These are phyloP conservation scores for Ormyrus labotus DNA, from an alignment of 2,888 invertebrate genomes.

Conservation along the genomic window DNA sequence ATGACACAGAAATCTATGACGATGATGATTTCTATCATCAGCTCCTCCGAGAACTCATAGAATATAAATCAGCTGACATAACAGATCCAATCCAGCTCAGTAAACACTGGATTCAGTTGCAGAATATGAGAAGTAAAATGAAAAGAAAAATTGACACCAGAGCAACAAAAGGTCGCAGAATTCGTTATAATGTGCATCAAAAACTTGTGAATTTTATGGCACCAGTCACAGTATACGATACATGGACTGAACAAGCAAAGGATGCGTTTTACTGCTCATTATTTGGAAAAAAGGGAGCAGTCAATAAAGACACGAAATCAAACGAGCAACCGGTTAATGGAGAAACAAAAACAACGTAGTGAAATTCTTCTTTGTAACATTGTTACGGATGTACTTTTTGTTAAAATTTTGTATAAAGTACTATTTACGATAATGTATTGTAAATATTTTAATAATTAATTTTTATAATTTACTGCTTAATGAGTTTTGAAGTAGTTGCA, in stretches of 20 bases:
- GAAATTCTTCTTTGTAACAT: background rate
- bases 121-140: constrained; percentile 93
- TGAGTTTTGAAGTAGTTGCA: too few species aligned
- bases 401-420: constrained; percentile 25
- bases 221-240: constrained; percentile 80
- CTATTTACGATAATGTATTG: constrained; percentile 38
- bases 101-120: constrained; percentile 93
- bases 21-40: constrained; percentile 99
- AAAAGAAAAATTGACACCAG: constrained; percentile 94
- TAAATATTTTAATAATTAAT: constrained; percentile 34
- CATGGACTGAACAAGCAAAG: constrained; percentile 88
- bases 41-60: constrained; percentile 92
- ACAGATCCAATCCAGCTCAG: constrained; percentile 91
- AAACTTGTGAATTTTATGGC: constrained; percentile 95
- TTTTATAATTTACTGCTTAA: background rate
- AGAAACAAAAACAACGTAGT: constrained; percentile 18
- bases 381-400: constrained; percentile 44
- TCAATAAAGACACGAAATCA: background rate
- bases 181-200: constrained; percentile 90
- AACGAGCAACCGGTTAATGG: background rate
- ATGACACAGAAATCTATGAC: constrained; percentile 92
- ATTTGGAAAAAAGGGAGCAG: constrained; percentile 80
- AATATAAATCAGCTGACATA: constrained; percentile 89
- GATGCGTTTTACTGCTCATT: constrained; percentile 89
- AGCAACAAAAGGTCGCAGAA: constrained; percentile 95